Base-by-base conservation (phyloP, 2,888 invertebrate genomes). In the Tachina grossa region DNA sequence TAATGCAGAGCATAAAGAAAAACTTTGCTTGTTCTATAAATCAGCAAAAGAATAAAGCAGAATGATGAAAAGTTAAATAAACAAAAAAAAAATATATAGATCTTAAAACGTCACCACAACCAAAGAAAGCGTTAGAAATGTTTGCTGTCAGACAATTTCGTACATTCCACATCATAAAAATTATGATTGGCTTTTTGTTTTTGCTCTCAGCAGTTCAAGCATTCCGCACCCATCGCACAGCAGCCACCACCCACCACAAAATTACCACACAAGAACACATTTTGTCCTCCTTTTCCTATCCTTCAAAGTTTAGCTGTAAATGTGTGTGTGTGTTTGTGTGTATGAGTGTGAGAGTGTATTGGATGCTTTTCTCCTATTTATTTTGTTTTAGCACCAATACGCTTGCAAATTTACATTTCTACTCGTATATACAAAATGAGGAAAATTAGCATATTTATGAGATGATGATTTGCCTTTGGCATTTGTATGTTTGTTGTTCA, bases 81-180 rank as follows among this genome's bases (percentile, higher is more conserved):
- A 69, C 0, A 72, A 71, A 76, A 65, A 45, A 65, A 57, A 66
- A 83, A n/a, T n/a, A n/a, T n/a, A 57, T 22, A 72, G 71, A 84
- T 84, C 83, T 78, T 84, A 77, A 79, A 86, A 87, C 87, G 88
- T 87, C 88, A 87, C 87, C 72, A 78, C 86, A 84, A 85, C 88
- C 88, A 85, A 88, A 87, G 77, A 85, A 79, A 84, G 81, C 86
- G 75, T 82, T 86, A 85, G 85, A 78, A 85, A 84, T 82, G 88
- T 84, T 86, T 87, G 88, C 88, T 89, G 90, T 89, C 90, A 90
- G 88, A 88, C 90, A 90, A 91, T 91, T 90, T 89, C 85, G 88
- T 87, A 88, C 88, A 89, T 91, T 91, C 89, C 91, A 90, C 90
- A 90, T 90, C 89, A 91, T 90, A 90, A 90, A 89, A 91, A 91